Conservation (phyloP, 2,113 vertebrate genomes). For the Coturnix japonica region DNA sequence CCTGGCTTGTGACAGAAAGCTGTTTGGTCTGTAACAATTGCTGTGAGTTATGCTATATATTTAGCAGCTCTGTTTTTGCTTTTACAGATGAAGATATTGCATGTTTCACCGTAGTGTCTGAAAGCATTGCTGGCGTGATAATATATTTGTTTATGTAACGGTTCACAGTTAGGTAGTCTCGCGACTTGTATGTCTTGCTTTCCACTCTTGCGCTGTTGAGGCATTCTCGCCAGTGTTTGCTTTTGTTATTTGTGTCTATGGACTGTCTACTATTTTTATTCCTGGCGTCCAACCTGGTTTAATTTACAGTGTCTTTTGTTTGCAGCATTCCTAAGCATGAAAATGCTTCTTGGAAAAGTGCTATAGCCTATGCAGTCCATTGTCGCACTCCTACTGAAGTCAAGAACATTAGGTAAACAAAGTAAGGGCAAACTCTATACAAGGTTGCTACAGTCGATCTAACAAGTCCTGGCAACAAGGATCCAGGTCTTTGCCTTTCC, state of each 20-base stretch:
- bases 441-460: not conserved
- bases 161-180: not conserved
- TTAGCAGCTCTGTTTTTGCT: not conserved
- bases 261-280: not conserved
- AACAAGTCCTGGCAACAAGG: not conserved
- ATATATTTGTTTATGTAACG: not conserved
- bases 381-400: not conserved
- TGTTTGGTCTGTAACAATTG: not conserved
- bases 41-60: not conserved
- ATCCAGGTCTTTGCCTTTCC: not conserved
- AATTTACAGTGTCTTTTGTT: not conserved
- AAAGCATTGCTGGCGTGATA: not conserved
- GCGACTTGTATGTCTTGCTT: not conserved
- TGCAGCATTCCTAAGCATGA: not conserved
- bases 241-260: not conserved
- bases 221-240: conserved; percentile 13
- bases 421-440: not conserved
- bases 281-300: not conserved
- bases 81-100: not conserved
- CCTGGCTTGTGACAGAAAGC: not conserved
- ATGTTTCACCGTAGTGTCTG: not conserved
- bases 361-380: not conserved
- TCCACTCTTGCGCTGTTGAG: not conserved
- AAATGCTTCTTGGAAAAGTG: not conserved
- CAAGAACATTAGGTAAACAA: not conserved